Percentiles rank a stretch among this genome's conserved stretches.
These are phyloP conservation scores for Ruditapes philippinarum DNA, from an alignment of 1,140 invertebrate species.

Conservation along the genomic window DNA sequence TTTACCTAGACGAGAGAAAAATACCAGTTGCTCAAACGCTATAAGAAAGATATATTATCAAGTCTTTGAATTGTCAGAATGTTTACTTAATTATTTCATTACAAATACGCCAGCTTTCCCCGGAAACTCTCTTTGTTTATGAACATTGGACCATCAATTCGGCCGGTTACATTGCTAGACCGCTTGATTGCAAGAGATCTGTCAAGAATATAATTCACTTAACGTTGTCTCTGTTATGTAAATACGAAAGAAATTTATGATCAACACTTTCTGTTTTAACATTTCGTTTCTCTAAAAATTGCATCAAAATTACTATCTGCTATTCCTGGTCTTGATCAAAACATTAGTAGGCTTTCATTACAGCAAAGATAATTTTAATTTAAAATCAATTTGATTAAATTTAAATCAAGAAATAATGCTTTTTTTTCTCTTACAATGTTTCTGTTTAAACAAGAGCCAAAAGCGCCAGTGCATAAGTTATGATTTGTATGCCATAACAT, in stretches of 20 bases:
- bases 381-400: no score
- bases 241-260: not conserved
- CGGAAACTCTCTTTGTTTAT: slow-evolving; percentile 3
- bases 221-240: not conserved
- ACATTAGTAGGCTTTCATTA: no score
- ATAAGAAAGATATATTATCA: not conserved
- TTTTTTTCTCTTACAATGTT: no score
- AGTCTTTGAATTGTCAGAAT: not conserved
- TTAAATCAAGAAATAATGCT: no score
- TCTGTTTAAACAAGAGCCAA: no score
- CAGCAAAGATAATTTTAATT: no score
- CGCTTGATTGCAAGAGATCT: not conserved
- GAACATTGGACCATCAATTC: slow-evolving; percentile 20
- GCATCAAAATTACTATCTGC: no score
- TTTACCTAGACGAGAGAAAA: not conserved
- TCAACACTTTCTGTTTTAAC: no score
- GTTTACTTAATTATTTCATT: slow-evolving; percentile 27
- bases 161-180: not conserved
- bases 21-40: not conserved
- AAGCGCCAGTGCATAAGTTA: no score
- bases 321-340: no score
- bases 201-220: not conserved
- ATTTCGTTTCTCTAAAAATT: no score
- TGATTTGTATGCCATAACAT: no score
- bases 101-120: not conserved